These are phyloP conservation scores for Hetaerina titia DNA, from an alignment of 2,888 invertebrate genomes.

Conservation along the genomic window DNA sequence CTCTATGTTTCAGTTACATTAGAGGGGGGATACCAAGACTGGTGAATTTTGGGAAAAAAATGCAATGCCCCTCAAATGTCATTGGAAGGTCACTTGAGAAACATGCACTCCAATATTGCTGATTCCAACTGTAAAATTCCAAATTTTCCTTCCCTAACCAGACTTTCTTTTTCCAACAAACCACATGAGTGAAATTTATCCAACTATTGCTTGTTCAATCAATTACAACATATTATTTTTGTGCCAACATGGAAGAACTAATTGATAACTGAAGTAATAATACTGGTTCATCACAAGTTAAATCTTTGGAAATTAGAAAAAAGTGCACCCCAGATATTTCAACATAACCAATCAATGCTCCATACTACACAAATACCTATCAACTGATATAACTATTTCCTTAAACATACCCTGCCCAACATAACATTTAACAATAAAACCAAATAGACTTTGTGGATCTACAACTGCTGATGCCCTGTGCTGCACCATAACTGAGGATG, in stretches of 20 bases:
- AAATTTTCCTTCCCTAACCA: no score
- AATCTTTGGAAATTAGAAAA: slow-evolving; percentile 4
- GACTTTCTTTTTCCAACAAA: not conserved
- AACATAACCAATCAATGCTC: not conserved
- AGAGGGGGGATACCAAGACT: not conserved
- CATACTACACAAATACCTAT: not conserved
- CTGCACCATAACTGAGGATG: not conserved
- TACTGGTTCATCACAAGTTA: not conserved
- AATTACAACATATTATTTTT: not conserved
- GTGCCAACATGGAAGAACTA: not conserved
- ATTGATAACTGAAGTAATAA: not conserved
- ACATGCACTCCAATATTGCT: not conserved
- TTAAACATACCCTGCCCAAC: not conserved
- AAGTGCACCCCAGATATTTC: not conserved
- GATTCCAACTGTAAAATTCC: not conserved
- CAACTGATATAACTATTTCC: not conserved
- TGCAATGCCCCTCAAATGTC: not conserved
- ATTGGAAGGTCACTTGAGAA: not conserved
- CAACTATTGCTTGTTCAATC: not conserved
- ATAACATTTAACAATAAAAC: not conserved
- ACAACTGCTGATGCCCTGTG: not conserved
- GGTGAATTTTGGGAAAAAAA: not conserved
- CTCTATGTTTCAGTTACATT: not conserved
- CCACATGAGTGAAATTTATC: not conserved
- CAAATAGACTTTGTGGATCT: no score